Conservation (phyloP, 2,113 vertebrate species). For the Brachypteracias leptosomus region DNA sequence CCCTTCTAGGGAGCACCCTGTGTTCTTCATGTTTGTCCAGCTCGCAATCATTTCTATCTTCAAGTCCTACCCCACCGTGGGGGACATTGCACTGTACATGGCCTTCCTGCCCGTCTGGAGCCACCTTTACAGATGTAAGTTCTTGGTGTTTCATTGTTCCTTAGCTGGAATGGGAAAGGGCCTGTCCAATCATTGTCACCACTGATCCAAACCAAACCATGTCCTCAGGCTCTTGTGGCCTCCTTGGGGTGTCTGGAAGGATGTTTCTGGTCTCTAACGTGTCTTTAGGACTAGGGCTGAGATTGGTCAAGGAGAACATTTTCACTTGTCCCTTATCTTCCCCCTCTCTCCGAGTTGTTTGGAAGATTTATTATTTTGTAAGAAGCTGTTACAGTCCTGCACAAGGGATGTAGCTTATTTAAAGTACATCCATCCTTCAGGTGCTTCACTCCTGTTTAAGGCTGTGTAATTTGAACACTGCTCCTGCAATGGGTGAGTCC, state of each 20-base stretch:
- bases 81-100: conserved; percentile 93
- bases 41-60: conserved; percentile 95
- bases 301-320: neutral
- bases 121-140: conserved; percentile 95
- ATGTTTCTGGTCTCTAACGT: neutral
- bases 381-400: neutral
- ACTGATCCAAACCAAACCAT: neutral
- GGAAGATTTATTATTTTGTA: neutral
- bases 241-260: neutral
- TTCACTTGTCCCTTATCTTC: neutral
- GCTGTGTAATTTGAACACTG: neutral
- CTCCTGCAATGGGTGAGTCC: neutral
- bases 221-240: neutral
- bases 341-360: neutral
- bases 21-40: conserved; percentile 98
- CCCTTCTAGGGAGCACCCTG: conserved; percentile 86
- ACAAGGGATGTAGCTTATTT: neutral
- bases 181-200: neutral
- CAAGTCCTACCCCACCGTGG: conserved; percentile 96
- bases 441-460: neutral
- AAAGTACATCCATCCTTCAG: neutral
- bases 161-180: neutral
- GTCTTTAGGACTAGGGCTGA: neutral
- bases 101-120: conserved; percentile 94
- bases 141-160: neutral